A percentile compares a stretch with the other conserved stretches of the same genome.
These are phyloP conservation scores for Chloromyia formosa DNA, from an alignment of 2,888 invertebrate genomes.

Conservation along the genomic window DNA sequence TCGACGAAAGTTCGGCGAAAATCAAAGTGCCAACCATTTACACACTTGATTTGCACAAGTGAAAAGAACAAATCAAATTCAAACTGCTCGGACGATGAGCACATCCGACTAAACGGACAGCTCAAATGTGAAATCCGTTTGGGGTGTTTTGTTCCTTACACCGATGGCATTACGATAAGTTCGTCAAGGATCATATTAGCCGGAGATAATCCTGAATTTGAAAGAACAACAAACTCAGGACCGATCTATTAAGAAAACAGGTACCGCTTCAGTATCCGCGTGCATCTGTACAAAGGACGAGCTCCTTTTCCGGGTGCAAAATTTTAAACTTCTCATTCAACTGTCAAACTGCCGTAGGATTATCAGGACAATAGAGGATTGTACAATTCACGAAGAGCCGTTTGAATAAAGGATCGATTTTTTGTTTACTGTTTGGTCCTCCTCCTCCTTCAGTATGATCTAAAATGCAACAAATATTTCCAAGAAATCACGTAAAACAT, in stretches of 20 bases:
- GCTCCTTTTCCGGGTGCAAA: slow-evolving; percentile 39
- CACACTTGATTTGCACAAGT: slow-evolving; percentile 41
- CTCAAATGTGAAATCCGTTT: slow-evolving; percentile 22
- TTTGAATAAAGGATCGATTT: slow-evolving; percentile 5
- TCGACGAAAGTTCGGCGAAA: background rate
- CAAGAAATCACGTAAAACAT: slow-evolving; percentile 32
- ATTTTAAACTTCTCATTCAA: slow-evolving; percentile 34
- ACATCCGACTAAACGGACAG: slow-evolving; percentile 38
- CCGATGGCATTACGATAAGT: slow-evolving; percentile 43
- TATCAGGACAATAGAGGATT: slow-evolving; percentile 26
- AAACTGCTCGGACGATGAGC: slow-evolving; percentile 19
- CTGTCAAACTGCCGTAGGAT: slow-evolving; percentile 24
- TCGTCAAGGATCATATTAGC: slow-evolving; percentile 41
- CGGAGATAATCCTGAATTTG: slow-evolving; percentile 29
- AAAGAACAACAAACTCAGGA: slow-evolving; percentile 37
- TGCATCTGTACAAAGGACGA: background rate
- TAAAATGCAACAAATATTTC: slow-evolving; percentile 27
- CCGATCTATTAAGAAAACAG: slow-evolving; percentile 4
- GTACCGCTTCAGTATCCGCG: slow-evolving; percentile 1
- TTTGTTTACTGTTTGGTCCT: background rate
- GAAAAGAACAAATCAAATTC: slow-evolving; percentile 37
- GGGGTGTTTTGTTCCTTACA: slow-evolving; percentile 45
- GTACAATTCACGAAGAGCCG: slow-evolving; percentile 23
- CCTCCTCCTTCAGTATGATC: background rate
- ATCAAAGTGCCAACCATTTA: slow-evolving; percentile 38